A percentile compares a stretch with the other conserved stretches of the same genome.
These are phyloP conservation scores for Decapterus maruadsi DNA, from an alignment of 2,797 vertebrate genomes.

Conservation along the genomic window DNA sequence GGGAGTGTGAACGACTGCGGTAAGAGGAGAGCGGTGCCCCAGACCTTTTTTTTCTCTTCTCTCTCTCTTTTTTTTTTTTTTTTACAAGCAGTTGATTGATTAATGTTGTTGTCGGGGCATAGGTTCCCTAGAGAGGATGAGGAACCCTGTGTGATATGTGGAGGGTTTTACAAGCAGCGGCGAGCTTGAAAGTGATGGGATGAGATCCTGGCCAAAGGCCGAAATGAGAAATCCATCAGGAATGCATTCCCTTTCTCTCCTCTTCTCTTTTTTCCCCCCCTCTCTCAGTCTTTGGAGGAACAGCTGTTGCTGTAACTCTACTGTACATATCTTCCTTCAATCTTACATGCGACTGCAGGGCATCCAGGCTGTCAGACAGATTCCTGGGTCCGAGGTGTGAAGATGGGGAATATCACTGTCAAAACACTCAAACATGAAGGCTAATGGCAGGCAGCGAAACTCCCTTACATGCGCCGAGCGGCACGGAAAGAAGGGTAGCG, in stretches of 20 bases:
- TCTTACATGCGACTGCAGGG: constrained; percentile 74
- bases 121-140: constrained; percentile 86
- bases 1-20: constrained; percentile 73
- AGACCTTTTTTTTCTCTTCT: constrained; percentile 61
- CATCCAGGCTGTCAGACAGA: constrained; percentile 68
- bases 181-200: constrained; percentile 92
- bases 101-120: constrained; percentile 86
- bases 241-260: constrained; percentile 86
- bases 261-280: constrained; percentile 54
- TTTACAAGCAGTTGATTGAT: constrained; percentile 86
- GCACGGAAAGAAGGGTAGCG: constrained; percentile 15
- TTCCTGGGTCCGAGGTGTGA: constrained; percentile 60
- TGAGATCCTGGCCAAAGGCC: constrained; percentile 88
- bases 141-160: constrained; percentile 88
- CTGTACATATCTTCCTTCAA: constrained; percentile 80
- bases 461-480: constrained; percentile 39
- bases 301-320: constrained; percentile 93
- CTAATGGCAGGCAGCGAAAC: constrained; percentile 41
- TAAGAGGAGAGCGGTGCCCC: constrained; percentile 81
- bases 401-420: constrained; percentile 55
- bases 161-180: constrained; percentile 91
- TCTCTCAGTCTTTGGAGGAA: constrained; percentile 77
- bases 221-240: constrained; percentile 94
- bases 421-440: constrained; percentile 49
- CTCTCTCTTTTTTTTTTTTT: constrained; percentile 56